These are phyloP conservation scores for Austrofundulus limnaeus DNA, from an alignment of 2,113 vertebrate genomes.

Conservation along the genomic window DNA sequence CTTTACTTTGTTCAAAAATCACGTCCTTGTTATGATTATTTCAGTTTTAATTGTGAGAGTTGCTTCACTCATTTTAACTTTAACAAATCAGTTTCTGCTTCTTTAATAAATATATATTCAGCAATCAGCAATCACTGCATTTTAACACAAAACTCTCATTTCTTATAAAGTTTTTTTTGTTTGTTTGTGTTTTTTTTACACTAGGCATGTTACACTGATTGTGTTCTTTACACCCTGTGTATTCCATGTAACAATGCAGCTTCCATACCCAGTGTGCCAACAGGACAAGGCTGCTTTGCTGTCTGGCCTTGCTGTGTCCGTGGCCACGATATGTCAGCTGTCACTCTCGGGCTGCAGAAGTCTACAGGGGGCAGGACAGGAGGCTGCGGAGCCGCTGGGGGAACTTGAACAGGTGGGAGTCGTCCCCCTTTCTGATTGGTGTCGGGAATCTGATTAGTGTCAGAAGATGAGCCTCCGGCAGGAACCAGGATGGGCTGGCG, in stretches of 20 bases:
- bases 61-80: too few species aligned
- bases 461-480: conserved; percentile 51
- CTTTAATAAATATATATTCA: too few species aligned
- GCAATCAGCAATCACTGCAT: too few species aligned
- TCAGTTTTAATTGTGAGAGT: too few species aligned
- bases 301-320: conserved; percentile 91
- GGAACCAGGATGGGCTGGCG: conserved; percentile 55
- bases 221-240: not conserved
- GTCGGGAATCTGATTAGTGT: conserved; percentile 73
- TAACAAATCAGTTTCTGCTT: too few species aligned
- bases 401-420: conserved; percentile 55
- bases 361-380: conserved; percentile 84
- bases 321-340: conserved; percentile 92
- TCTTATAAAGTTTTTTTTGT: too few species aligned
- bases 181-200: too few species aligned
- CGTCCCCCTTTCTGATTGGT: conserved; percentile 68
- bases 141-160: too few species aligned
- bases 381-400: conserved; percentile 73
- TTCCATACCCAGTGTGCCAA: conserved; percentile 89
- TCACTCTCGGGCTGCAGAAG: conserved; percentile 87
- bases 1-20: too few species aligned
- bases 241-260: not conserved
- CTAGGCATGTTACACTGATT: not conserved
- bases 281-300: conserved; percentile 92
- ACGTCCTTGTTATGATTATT: too few species aligned